Evolutionary conservation across 2,888 invertebrate genomes (phyloP), one percentile per base, ranked within the genome.

Genomic region (Sceliomorpha sp.): DNA sequence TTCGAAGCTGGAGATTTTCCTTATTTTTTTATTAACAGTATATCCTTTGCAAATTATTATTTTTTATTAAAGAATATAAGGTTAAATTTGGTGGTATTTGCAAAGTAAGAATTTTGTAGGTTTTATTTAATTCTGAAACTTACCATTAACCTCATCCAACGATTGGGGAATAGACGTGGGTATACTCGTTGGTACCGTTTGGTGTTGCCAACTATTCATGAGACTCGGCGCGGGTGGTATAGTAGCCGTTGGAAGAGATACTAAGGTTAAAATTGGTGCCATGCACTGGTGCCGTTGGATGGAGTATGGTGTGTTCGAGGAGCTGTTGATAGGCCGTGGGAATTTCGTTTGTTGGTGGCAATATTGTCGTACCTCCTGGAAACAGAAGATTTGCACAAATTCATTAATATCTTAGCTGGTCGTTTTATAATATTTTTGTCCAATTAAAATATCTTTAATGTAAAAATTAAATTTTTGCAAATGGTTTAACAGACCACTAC

Each of bases 131-230:
- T 20, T n/a, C n/a, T n/a, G n/a, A 10, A 24, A 45, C 42, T 85
- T 62, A 88, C 88, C 87, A 63, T 86, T 86, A 6, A 88, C 82
- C 70, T 88, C 88, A 13, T 87, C 87, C 62, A 86, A 56, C 0
- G 82, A 70, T 60, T 86, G 88, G 3, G 87, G 82, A 70, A 86
- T 59, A 6, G 84, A 68, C 1, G 83, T 67, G 0, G 85, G 76
- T 29, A 73, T 62, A 31, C 45, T 68, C 5, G 73, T 7, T 6
- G 45, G 17, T 0, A 56, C 62, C 5, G 62, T 45, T 10, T 70
- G 70, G 27, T 73, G 73, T 70, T 73, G 73, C 73, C 73, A 70
- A 34, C 77, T 78, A n/a, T 75, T 76, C 9, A 80, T 36, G 13
- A 81, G 58, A 34, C 78, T 77, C 4, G 77, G 75, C 0, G 78